Percentiles rank a stretch among this genome's conserved stretches.
These are phyloP conservation scores for Crocodylus rhombifer DNA, from an alignment of 2,797 vertebrate genomes.

Conservation along the genomic window DNA sequence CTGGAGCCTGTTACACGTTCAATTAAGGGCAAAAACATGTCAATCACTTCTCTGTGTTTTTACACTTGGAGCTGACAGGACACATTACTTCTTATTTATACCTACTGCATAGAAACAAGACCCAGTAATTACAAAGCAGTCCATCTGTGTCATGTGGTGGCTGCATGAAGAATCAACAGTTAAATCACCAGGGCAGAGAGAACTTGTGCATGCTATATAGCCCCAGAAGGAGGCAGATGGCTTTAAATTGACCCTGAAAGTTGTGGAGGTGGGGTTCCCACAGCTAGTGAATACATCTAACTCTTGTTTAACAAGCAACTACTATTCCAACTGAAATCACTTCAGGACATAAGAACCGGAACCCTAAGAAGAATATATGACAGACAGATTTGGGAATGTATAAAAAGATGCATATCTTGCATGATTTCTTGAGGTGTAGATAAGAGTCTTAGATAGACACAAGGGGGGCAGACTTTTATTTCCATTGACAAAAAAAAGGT, in stretches of 20 bases:
- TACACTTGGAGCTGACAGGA: neutral
- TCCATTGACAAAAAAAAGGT: neutral
- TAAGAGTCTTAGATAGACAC: neutral
- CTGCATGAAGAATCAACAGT: neutral
- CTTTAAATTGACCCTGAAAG: neutral
- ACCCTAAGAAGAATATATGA: neutral
- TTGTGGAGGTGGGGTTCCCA: neutral
- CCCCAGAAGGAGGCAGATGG: neutral
- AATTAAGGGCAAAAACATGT: neutral
- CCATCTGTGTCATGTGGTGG: neutral
- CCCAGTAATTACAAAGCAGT: neutral
- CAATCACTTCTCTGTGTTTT: constrained; percentile 5
- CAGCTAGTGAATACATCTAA: neutral
- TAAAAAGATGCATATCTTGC: neutral
- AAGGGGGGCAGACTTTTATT: neutral
- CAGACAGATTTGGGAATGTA: neutral
- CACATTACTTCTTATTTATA: constrained; percentile 30
- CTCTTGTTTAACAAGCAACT: neutral
- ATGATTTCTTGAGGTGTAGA: neutral
- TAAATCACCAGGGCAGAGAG: neutral
- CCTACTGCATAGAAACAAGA: constrained; percentile 3
- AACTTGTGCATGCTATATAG: neutral
- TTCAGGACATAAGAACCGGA: neutral
- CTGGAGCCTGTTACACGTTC: neutral
- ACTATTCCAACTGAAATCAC: neutral